Conservation (phyloP, 2,113 vertebrate genomes). For the Regulus satrapa region DNA sequence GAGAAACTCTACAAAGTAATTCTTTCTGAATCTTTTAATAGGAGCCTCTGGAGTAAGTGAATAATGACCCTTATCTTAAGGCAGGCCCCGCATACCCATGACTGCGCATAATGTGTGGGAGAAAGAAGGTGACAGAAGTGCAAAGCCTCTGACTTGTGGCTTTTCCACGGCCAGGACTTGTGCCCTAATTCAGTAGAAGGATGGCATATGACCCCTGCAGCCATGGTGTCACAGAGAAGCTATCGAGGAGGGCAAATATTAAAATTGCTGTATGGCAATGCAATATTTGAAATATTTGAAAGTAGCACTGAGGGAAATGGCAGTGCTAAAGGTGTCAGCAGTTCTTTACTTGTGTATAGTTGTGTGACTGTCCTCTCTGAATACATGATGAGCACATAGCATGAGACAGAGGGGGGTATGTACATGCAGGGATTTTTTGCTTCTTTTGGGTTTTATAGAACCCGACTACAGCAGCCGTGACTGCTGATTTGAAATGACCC, state of each 20-base stretch:
- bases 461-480: not conserved
- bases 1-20: not conserved
- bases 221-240: not conserved
- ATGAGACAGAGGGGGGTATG: not conserved
- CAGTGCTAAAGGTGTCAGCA: not conserved
- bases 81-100: not conserved
- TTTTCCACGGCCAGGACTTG: not conserved
- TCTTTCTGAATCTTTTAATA: not conserved
- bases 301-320: not conserved
- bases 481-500: not conserved
- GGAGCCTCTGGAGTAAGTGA: not conserved
- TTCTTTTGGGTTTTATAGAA: not conserved
- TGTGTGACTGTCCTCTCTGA: not conserved
- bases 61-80: not conserved
- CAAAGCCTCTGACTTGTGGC: not conserved
- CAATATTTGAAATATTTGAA: not conserved
- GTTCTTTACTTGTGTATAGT: not conserved
- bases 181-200: not conserved
- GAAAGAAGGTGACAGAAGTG: not conserved
- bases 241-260: not conserved
- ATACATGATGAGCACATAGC: not conserved
- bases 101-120: not conserved
- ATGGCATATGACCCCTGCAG: not conserved
- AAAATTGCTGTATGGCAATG: not conserved
- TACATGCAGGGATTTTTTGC: not conserved